Evolutionary conservation across 2,888 invertebrate genomes (phyloP).

Genomic region (Stramonita haemastoma): DNA sequence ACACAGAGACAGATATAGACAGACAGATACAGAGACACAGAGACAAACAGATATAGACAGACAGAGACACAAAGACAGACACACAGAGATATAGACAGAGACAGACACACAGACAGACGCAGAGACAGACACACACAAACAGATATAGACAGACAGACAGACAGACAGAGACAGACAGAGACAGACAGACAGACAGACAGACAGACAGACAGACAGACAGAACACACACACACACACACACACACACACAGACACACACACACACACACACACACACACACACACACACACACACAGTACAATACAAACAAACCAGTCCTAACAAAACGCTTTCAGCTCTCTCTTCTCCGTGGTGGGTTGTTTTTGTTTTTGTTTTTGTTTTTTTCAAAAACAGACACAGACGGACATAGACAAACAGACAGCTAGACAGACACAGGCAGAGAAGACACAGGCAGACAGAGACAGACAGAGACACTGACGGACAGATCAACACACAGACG

Average conservation of each 20-base stretch:
- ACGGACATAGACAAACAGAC: too few relatives aligned
- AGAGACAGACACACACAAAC: neutral
- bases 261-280: slow-evolving; percentile 13
- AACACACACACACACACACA: neutral
- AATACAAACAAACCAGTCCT: too few relatives aligned
- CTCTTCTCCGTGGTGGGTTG: too few relatives aligned
- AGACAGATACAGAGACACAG: too few relatives aligned
- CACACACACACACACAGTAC: too few relatives aligned
- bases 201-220: neutral
- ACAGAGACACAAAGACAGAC: too few relatives aligned
- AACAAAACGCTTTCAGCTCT: too few relatives aligned
- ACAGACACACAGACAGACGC: neutral
- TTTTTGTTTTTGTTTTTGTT: too few relatives aligned
- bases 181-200: neutral
- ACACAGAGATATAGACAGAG: neutral
- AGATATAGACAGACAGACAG: neutral
- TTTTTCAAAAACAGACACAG: too few relatives aligned
- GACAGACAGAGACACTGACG: neutral
- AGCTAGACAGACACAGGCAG: neutral
- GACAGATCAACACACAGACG: too few relatives aligned
- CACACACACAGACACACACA: slow-evolving; percentile 6
- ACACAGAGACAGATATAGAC: too few relatives aligned
- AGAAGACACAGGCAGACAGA: neutral
- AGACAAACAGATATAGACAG: too few relatives aligned
- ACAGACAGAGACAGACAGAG: neutral